Conservation (phyloP, 2,888 invertebrate species). For the Lithophane ornitopus region DNA sequence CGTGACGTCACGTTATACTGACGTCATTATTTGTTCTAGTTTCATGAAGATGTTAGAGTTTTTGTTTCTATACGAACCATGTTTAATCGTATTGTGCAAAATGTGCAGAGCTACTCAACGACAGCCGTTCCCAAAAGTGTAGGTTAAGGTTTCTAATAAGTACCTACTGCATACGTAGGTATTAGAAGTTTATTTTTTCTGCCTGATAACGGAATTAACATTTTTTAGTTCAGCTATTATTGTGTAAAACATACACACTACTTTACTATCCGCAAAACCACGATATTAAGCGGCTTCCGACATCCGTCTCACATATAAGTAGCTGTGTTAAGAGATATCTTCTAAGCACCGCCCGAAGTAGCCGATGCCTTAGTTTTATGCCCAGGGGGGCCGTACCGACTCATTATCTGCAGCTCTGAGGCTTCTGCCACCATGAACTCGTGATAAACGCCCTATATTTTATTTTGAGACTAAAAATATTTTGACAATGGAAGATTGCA, state of each 20-base stretch:
- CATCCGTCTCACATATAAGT: conserved; percentile 9
- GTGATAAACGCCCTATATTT: conserved; percentile 65
- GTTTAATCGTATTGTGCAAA: too few relatives aligned
- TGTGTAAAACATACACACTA: background rate
- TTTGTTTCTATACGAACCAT: too few relatives aligned
- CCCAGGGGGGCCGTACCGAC: conserved; percentile 69
- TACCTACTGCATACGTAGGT: too few relatives aligned
- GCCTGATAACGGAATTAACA: too few relatives aligned
- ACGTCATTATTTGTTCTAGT: background rate
- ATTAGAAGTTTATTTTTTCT: too few relatives aligned
- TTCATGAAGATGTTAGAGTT: too few relatives aligned
- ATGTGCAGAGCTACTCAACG: too few relatives aligned
- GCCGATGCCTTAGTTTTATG: conserved; percentile 38
- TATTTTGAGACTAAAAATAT: conserved; percentile 59
- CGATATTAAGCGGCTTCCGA: conserved; percentile 19
- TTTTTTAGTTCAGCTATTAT: background rate
- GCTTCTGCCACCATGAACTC: conserved; percentile 49
- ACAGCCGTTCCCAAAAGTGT: too few relatives aligned
- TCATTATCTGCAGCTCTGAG: conserved; percentile 72
- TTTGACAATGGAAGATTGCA: conserved; percentile 14
- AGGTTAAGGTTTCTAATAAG: too few relatives aligned
- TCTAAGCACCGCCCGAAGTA: conserved; percentile 12
- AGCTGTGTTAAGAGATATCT: conserved; percentile 51
- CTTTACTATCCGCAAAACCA: conserved; percentile 5
- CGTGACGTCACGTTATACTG: background rate